Evolutionary conservation across 2,888 invertebrate genomes (phyloP), one percentile per base, ranked within the genome.

Genomic region (Acheta domesticus): DNA sequence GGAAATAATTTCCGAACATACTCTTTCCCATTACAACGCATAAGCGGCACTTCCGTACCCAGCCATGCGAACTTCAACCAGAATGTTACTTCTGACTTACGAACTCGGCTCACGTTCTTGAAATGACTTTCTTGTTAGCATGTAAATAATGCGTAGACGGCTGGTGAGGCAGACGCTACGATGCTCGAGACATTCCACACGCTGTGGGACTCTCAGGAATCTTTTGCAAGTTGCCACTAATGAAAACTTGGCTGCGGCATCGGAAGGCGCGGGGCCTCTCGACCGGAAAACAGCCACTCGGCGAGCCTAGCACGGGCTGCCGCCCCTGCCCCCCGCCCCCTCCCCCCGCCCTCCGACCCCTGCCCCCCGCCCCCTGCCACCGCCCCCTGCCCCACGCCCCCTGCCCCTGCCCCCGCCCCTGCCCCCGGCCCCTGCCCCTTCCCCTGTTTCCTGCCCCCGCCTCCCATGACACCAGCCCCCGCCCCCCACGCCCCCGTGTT

Each of bases 41-140:
- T 14, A 62, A 62, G 62, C 16, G 16, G 4, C 62, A 5, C n/a
- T 62, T 14, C n/a, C 62, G 16, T 62, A 62, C 62, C 62, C 14
- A 62, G n/a, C 62, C 62, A 62, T 16, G 62, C 62, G n/a, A n/a
- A 62, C 16, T 62, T 19, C 62, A 62, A 62, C 14, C 62, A 14
- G 14, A n/a, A 62, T n/a, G n/a, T n/a, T n/a, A 62, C 62, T 62
- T 62, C 62, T n/a, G 16, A 62, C 62, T 62, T 62, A 14, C 62
- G 14, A 62, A 62, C n/a, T 62, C 62, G n/a, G 16, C 14, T 4
- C 62, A 62, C 62, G 62, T 62, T 62, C 62, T 62, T 62, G 62
- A 62, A 62, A 62, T 62, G 62, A 62, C 62, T 62, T 62, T n/a
- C 62, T 62, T 62, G 62, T 62, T 62, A 62, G 62, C 62, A 62